These are phyloP conservation scores for Camptogramma bilineatum DNA, from an alignment of 2,888 invertebrate genomes.

Conservation along the genomic window DNA sequence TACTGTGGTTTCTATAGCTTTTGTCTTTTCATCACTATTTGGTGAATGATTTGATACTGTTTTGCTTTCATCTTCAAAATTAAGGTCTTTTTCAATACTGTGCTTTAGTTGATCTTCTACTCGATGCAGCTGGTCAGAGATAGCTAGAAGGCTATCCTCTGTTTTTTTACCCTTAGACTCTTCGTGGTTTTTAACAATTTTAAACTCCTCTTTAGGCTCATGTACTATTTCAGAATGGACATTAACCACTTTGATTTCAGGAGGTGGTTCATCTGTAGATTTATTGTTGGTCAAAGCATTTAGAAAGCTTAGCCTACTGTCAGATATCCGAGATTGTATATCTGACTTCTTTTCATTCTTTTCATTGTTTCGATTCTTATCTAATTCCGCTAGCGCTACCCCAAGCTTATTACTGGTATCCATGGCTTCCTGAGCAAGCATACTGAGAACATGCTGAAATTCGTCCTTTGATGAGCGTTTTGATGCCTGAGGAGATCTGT, in stretches of 20 bases:
- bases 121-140: conserved; percentile 79
- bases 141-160: conserved; percentile 80
- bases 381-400: conserved; percentile 87
- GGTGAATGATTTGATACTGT: conserved; percentile 61
- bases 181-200: conserved; percentile 48
- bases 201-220: conserved; percentile 27
- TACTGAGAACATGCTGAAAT: conserved; percentile 90
- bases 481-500: conserved; percentile 82
- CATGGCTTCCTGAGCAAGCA: conserved; percentile 90
- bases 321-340: conserved; percentile 79
- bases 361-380: conserved; percentile 75
- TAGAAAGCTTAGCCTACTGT: conserved; percentile 79
- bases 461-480: conserved; percentile 80
- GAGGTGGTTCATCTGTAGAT: conserved; percentile 54
- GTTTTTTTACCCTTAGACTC: conserved; percentile 75
- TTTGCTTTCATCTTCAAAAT: conserved; percentile 69
- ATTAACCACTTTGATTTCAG: conserved; percentile 62
- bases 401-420: conserved; percentile 89
- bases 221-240: conserved; percentile 57
- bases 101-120: conserved; percentile 80
- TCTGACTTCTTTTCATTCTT: conserved; percentile 74
- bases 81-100: conserved; percentile 77
- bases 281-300: conserved; percentile 76
- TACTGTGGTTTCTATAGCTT: conserved; percentile 64
- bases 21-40: conserved; percentile 60